Conservation (phyloP, 2,113 vertebrate species). For the Saimiri boliviensis region DNA sequence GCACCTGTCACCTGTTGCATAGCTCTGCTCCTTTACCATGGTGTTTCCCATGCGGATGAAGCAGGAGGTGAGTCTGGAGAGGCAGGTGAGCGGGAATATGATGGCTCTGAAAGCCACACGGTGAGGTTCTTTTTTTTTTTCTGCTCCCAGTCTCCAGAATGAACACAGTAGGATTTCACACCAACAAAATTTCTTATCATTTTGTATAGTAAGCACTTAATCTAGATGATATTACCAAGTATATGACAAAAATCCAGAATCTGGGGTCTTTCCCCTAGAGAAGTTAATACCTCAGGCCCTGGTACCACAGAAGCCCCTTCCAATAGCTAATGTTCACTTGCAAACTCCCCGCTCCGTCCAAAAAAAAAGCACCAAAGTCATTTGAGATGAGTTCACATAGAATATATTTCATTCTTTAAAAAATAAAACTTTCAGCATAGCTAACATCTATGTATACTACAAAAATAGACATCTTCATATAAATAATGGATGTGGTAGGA, state of each 20-base stretch:
- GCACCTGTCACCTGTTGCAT: neutral
- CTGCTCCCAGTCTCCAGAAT: too few relatives aligned
- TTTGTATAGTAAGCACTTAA: neutral
- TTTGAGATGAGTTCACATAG: slow-evolving; percentile 85
- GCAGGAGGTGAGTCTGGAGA: neutral
- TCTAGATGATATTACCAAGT: neutral
- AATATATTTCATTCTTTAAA: slow-evolving; percentile 97
- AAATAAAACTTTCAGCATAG: slow-evolving; percentile 95
- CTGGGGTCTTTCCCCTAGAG: neutral
- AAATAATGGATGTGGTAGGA: slow-evolving; percentile 96
- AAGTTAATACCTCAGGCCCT: neutral
- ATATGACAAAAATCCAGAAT: neutral
- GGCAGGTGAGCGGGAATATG: neutral
- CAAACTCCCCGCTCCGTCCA: neutral
- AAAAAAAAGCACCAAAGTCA: neutral
- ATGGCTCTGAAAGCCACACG: neutral
- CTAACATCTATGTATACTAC: slow-evolving; percentile 96
- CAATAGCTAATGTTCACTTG: neutral
- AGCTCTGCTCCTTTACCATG: neutral
- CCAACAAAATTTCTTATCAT: neutral
- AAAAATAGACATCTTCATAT: slow-evolving; percentile 97
- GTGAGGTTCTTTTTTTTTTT: too few relatives aligned
- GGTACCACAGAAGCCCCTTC: neutral
- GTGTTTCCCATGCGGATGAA: neutral
- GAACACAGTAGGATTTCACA: neutral